Evolutionary conservation across 2,113 vertebrate genomes (phyloP).

Genomic region (Phycodurus eques): DNA sequence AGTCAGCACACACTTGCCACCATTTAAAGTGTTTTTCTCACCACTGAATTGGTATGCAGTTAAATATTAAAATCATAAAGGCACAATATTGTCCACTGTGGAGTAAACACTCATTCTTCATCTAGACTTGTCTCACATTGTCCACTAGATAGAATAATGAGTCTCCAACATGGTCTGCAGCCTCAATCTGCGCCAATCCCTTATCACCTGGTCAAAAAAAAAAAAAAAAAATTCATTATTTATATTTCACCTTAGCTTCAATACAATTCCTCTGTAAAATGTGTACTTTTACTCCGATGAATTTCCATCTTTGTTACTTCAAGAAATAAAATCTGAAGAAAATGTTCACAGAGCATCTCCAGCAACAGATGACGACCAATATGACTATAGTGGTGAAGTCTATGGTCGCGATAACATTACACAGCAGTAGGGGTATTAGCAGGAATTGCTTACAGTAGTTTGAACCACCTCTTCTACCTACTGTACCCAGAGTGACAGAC

Average conservation of each 20-base stretch:
- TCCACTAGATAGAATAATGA: slow-evolving; percentile 74
- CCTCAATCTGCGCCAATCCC: slow-evolving; percentile 62
- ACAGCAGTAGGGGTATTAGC: too few relatives aligned
- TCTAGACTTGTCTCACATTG: slow-evolving; percentile 38
- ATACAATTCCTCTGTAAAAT: not conserved
- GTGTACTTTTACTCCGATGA: not conserved
- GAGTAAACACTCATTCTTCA: not conserved
- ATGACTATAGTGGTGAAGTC: too few relatives aligned
- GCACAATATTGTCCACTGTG: not conserved
- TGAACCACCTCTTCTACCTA: too few relatives aligned
- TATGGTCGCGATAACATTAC: too few relatives aligned
- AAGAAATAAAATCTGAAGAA: too few relatives aligned
- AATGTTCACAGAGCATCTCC: too few relatives aligned
- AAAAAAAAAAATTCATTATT: not conserved
- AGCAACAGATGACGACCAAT: too few relatives aligned
- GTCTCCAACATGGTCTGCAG: slow-evolving; percentile 70
- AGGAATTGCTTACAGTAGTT: too few relatives aligned
- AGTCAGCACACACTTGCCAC: too few relatives aligned
- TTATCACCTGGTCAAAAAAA: slow-evolving; percentile 61
- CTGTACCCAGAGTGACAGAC: too few relatives aligned
- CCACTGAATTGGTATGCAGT: not conserved
- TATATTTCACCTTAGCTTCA: not conserved
- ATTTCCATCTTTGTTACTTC: too few relatives aligned
- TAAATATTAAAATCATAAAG: not conserved
- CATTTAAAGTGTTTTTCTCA: not conserved